A percentile compares a stretch with the other conserved stretches of the same genome.
These are phyloP conservation scores for Mycetomoellerius zeteki DNA, from an alignment of 1,140 invertebrate genomes.

Conservation along the genomic window DNA sequence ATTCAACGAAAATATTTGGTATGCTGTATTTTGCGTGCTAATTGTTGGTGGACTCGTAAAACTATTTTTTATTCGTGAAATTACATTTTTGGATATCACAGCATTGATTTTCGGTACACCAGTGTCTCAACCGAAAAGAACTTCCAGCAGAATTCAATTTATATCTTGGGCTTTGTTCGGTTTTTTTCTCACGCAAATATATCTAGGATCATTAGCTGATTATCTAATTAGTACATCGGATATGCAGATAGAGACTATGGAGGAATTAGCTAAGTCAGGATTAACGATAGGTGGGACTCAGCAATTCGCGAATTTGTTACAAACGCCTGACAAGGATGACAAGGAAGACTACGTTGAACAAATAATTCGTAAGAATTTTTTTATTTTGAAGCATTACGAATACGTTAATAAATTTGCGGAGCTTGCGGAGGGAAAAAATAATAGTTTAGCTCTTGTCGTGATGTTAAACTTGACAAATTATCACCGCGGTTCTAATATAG, in stretches of 20 bases:
- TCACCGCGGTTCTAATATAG: slow-evolving; percentile 34
- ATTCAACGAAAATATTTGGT: slow-evolving; percentile 78
- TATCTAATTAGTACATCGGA: slow-evolving; percentile 78
- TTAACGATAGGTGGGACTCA: slow-evolving; percentile 72
- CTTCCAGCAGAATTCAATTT: slow-evolving; percentile 78
- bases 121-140: slow-evolving; percentile 70
- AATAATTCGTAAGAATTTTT: slow-evolving; percentile 68
- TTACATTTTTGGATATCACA: slow-evolving; percentile 79
- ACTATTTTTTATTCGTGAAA: slow-evolving; percentile 70
- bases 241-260: slow-evolving; percentile 69
- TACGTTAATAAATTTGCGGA: slow-evolving; percentile 65
- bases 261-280: slow-evolving; percentile 69
- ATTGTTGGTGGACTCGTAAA: slow-evolving; percentile 73
- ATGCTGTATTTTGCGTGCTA: slow-evolving; percentile 71
- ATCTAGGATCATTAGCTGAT: slow-evolving; percentile 81
- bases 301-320: slow-evolving; percentile 61
- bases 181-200: slow-evolving; percentile 80
- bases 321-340: slow-evolving; percentile 22
- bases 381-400: slow-evolving; percentile 67
- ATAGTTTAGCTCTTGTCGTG: slow-evolving; percentile 74
- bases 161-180: slow-evolving; percentile 81
- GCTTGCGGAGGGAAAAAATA: slow-evolving; percentile 71
- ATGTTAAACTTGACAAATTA: slow-evolving; percentile 78
- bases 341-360: slow-evolving; percentile 34
- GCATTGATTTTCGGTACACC: slow-evolving; percentile 76